Percentiles rank a stretch among this genome's conserved stretches.
These are phyloP conservation scores for Carcinoscorpius rotundicauda DNA, from an alignment of 1,140 invertebrate species.

Conservation along the genomic window DNA sequence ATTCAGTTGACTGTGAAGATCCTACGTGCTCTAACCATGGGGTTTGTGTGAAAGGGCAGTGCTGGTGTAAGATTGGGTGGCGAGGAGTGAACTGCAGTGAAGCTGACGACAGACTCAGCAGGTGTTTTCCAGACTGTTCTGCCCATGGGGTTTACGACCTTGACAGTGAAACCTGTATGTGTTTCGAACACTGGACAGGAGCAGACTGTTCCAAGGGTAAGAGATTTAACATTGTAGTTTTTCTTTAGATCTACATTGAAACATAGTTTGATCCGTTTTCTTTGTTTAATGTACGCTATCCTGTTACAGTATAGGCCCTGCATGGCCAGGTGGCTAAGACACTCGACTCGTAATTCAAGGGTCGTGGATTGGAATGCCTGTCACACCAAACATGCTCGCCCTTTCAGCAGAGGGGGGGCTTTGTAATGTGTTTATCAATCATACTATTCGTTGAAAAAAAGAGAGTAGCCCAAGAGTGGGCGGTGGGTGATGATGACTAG, in stretches of 20 bases:
- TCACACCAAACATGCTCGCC: too few relatives aligned
- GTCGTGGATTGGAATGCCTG: too few relatives aligned
- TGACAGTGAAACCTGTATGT: slow-evolving; percentile 78
- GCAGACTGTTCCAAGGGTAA: slow-evolving; percentile 79
- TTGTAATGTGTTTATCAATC: too few relatives aligned
- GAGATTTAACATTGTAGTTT: slow-evolving; percentile 4
- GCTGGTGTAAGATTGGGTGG: slow-evolving; percentile 95
- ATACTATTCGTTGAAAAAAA: too few relatives aligned
- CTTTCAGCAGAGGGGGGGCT: too few relatives aligned
- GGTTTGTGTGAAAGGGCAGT: slow-evolving; percentile 87
- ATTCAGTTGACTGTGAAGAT: slow-evolving; percentile 78
- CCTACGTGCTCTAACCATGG: slow-evolving; percentile 91
- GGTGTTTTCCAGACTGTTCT: slow-evolving; percentile 88
- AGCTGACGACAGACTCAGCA: slow-evolving; percentile 81
- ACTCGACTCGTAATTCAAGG: too few relatives aligned
- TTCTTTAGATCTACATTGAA: not conserved
- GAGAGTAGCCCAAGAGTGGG: too few relatives aligned
- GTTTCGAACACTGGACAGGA: slow-evolving; percentile 83
- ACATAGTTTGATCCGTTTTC: too few relatives aligned
- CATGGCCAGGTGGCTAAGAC: too few relatives aligned
- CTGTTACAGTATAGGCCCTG: too few relatives aligned
- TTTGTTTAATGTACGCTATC: too few relatives aligned
- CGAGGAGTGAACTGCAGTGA: slow-evolving; percentile 81
- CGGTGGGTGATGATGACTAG: too few relatives aligned
- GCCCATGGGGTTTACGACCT: slow-evolving; percentile 89